phyloP scores from a whole-genome alignment of 1,140 invertebrate genomes.

The Microplitis demolitor region DNA sequence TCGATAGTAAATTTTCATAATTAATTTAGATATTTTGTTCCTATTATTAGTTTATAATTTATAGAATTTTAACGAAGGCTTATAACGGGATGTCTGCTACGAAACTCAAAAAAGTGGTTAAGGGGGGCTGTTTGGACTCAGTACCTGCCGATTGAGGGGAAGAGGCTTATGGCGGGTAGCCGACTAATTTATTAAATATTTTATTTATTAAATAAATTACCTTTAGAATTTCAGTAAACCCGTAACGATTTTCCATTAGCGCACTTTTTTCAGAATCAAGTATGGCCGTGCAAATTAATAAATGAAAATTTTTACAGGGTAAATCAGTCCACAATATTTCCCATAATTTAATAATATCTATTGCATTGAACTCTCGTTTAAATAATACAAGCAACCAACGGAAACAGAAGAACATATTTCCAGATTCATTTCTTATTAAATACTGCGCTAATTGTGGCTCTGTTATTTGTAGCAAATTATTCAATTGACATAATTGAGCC shows the following conservation, averaged over 20 bases:
- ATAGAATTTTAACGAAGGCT: no score
- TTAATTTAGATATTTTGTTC: no score
- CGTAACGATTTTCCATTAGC: slow-evolving; percentile 88
- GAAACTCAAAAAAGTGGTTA: no score
- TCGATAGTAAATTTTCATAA: no score
- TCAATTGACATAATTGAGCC: slow-evolving; percentile 84
- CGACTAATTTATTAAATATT: not conserved
- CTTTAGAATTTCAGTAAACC: slow-evolving; percentile 96
- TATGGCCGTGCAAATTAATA: slow-evolving; percentile 89
- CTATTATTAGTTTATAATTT: no score
- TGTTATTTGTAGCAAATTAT: slow-evolving; percentile 78
- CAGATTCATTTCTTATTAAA: slow-evolving; percentile 88
- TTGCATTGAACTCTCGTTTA: slow-evolving; percentile 78
- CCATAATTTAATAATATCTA: slow-evolving; percentile 79
- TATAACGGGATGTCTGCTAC: no score
- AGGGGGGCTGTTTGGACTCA: no score
- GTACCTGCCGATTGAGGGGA: no score
- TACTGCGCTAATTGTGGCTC: slow-evolving; percentile 87
- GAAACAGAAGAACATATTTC: slow-evolving; percentile 99
- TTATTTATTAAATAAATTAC: slow-evolving; percentile 58
- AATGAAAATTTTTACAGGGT: slow-evolving; percentile 93
- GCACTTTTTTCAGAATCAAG: slow-evolving; percentile 84
- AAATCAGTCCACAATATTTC: slow-evolving; percentile 89
- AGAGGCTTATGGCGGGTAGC: no score
- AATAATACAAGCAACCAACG: slow-evolving; percentile 87